Conservation (phyloP, 2,888 invertebrate genomes). For the Brachyptera risi region DNA sequence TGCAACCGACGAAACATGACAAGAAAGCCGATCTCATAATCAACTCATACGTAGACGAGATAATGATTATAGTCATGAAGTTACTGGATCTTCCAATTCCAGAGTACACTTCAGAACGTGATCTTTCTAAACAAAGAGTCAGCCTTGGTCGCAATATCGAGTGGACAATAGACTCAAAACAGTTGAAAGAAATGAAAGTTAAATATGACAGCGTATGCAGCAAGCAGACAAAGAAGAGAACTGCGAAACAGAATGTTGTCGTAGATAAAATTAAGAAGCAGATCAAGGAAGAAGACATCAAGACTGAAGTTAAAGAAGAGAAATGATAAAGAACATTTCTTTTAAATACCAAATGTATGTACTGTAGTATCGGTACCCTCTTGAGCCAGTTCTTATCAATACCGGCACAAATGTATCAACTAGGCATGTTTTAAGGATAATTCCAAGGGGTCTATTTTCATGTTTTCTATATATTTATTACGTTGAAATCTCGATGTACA, state of each 20-base stretch:
- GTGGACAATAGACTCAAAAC: constrained; percentile 66
- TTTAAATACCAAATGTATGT: too few species aligned
- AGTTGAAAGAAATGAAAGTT: constrained; percentile 59
- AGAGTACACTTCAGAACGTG: constrained; percentile 58
- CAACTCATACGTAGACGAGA: constrained; percentile 82
- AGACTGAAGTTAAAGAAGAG: too few species aligned
- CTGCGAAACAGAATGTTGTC: background rate
- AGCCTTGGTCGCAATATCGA: constrained; percentile 50
- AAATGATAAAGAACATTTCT: too few species aligned
- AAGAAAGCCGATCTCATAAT: constrained; percentile 87
- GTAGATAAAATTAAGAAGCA: background rate
- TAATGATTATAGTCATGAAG: constrained; percentile 70
- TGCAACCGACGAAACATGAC: constrained; percentile 97
- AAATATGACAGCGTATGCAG: constrained; percentile 50
- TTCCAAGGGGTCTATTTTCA: too few species aligned
- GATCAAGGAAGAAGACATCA: background rate
- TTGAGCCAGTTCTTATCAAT: too few species aligned
- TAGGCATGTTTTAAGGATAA: too few species aligned
- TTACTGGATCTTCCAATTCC: constrained; percentile 70
- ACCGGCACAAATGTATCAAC: too few species aligned
- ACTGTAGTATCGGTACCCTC: too few species aligned
- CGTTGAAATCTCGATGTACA: too few species aligned
- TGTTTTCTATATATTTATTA: too few species aligned
- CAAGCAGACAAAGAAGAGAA: constrained; percentile 25
- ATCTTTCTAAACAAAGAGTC: constrained; percentile 60